Base-by-base conservation (phyloP, 53 echinoderm and acorn worm species). In the Echinometra lucunter region DNA sequence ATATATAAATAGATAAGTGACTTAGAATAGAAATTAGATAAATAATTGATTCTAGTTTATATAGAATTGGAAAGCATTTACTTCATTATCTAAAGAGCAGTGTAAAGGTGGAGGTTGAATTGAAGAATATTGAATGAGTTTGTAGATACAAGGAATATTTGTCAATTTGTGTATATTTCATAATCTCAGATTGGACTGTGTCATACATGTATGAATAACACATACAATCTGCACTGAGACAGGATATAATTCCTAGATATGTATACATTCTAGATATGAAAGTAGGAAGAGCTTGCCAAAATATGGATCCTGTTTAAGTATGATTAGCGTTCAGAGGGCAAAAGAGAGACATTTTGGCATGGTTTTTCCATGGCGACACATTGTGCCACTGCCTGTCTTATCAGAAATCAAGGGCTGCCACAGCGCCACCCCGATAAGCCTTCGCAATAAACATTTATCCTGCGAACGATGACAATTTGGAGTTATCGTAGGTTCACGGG, bases 381-480 rank as follows among this genome's bases (percentile, higher is more conserved):
- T 28, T 89, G 37, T 89, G 23, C 57, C 89, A 60, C 37, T 57
- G 89, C 60, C 88, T 88, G 89, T 60, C 57, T 89, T 92, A 78
- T 92, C 93, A 80, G 78, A 92, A 74, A 92, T 92, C 80, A 74
- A 92, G 93, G 57, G 75, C 93, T 58, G 80, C 56, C 93, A 16
- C 91, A 75, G 55, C 93, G 80, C 93, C 80, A 56, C 75, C 75
- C 93, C 58, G 93, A 92, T 92, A 92, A 92, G 80, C 93, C 80
- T 40, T 74, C 66, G 94, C 63, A 83, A 67, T 94, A 94, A 94
- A 94, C 82, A 94, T 94, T 94, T 94, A 94, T 82, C 94, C 85
- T 83, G 60, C 78, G 78, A 83, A 94, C 66, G 94, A 94, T 94
- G 94, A 94, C 85, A 94, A 66, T 83, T 94, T 94, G 28, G 82